Evolutionary conservation across 2,113 vertebrate species (phyloP), one percentile per base, ranked within the genome.

Genomic region (Podiceps cristatus): DNA sequence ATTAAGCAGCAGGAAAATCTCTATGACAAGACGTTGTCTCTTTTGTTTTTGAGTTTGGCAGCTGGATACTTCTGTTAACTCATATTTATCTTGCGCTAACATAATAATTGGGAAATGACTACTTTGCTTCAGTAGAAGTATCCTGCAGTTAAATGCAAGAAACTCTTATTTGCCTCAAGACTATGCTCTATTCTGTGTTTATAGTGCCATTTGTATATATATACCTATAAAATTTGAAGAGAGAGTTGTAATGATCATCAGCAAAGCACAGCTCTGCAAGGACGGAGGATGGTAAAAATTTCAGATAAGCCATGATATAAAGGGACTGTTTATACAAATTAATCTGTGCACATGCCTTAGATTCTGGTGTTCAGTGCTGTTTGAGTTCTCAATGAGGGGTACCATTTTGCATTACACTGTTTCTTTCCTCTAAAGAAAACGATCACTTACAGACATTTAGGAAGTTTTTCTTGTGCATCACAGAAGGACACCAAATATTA

Each of bases 401-500:
- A 75, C 73, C 13, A 22, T 96, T 91, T 90, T 62, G 66, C 24
- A 64, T 58, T 68, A 23, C 31, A 28, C 44, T 64, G 9, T 45
- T 77, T 92, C 28, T 77, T 82, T 94, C 52, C 69, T 5, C 13
- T 84, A 73, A 73, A 56, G n/a, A 72, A 81, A 90, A 93, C 53
- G 5, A 88, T 92, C 31, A 20, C 31, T 63, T 86, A 35, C n/a
- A 83, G 28, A 86, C 3, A 27, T 89, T 94, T 86, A 71, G 31
- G 71, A 94, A 90, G 42, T 55, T 80, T 96, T 97, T 80, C 82
- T 91, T 87, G 60, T 86, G 58, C 37, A 45, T 67, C 53, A 78
- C 45, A 67, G 84, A 91, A 94, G 56, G 79, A 52, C 31, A 66
- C 33, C 77, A 95, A 97, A 88, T 88, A 86, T 95, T 93, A 91